Percentiles rank a stretch among this genome's conserved stretches.
These are phyloP conservation scores for Pasiphila rectangulata DNA, from an alignment of 2,888 invertebrate genomes.

Conservation along the genomic window DNA sequence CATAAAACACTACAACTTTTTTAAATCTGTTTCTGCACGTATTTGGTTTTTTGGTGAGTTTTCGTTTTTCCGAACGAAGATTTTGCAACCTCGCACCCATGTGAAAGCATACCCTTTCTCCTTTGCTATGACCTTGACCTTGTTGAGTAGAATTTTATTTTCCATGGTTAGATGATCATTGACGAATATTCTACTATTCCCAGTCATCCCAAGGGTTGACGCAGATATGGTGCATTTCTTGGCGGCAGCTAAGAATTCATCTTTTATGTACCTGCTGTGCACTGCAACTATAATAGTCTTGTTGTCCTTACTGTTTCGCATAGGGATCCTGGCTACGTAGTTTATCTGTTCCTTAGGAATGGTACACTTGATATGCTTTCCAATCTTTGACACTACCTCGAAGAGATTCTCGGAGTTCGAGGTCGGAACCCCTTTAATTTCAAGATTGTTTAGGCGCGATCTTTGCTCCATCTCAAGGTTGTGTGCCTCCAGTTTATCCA, in stretches of 20 bases:
- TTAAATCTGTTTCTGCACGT: constrained; percentile 16
- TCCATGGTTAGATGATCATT: constrained; percentile 32
- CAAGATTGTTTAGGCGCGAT: background rate
- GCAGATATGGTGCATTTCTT: constrained; percentile 14
- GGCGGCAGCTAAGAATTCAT: constrained; percentile 26
- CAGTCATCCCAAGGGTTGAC: constrained; percentile 16
- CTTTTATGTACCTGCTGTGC: constrained; percentile 10
- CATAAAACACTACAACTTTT: background rate
- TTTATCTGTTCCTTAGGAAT: constrained; percentile 23
- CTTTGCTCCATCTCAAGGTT: background rate
- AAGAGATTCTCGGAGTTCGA: background rate
- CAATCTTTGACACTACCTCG: constrained; percentile 8
- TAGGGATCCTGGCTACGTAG: constrained; percentile 17
- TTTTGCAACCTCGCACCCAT: constrained; percentile 27
- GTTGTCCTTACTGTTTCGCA: constrained; percentile 8
- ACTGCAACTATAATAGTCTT: constrained; percentile 22
- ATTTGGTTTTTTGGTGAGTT: constrained; percentile 21
- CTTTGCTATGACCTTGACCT: constrained; percentile 22
- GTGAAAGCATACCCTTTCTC: constrained; percentile 21
- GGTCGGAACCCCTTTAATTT: background rate
- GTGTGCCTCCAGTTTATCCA: background rate
- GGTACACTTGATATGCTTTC: constrained; percentile 5
- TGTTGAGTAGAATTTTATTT: constrained; percentile 30
- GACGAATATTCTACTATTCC: constrained; percentile 18
- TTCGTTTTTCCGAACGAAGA: constrained; percentile 25